phyloP scores from a whole-genome alignment of 2,113 vertebrate species.

The Macroglossus sobrinus region DNA sequence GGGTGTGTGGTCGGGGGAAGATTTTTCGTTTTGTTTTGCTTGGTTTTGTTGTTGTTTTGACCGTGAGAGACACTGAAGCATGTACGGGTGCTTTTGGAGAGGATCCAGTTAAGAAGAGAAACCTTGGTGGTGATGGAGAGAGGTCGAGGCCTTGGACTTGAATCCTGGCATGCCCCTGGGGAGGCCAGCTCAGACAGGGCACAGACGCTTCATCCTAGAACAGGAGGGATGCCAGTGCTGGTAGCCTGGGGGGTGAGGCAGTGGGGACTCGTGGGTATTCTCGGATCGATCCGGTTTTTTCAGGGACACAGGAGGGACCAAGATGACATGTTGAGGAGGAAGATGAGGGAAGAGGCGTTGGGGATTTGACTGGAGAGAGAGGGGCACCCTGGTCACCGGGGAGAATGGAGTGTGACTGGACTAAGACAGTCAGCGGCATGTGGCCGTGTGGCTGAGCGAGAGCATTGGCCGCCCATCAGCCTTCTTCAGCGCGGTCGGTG shows the following conservation, averaged over 20 bases:
- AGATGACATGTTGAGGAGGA: neutral
- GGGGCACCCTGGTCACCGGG: neutral
- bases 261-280: fast-evolving
- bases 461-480: fast-evolving
- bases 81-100: neutral
- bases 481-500: neutral
- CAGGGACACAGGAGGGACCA: neutral
- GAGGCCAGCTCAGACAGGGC: fast-evolving
- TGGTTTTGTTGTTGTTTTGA: neutral
- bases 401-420: fast-evolving
- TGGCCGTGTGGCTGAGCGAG: no score
- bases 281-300: neutral
- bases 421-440: neutral
- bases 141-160: no score
- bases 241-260: neutral
- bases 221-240: fast-evolving
- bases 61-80: neutral
- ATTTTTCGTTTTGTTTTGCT: no score
- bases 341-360: no score
- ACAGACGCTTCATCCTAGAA: neutral
- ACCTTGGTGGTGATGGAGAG: neutral
- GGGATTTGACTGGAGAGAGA: no score
- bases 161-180: neutral
- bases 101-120: neutral
- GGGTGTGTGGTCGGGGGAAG: neutral